These are phyloP conservation scores for Dolomedes plantarius DNA, from an alignment of 2,888 invertebrate genomes.

Conservation along the genomic window DNA sequence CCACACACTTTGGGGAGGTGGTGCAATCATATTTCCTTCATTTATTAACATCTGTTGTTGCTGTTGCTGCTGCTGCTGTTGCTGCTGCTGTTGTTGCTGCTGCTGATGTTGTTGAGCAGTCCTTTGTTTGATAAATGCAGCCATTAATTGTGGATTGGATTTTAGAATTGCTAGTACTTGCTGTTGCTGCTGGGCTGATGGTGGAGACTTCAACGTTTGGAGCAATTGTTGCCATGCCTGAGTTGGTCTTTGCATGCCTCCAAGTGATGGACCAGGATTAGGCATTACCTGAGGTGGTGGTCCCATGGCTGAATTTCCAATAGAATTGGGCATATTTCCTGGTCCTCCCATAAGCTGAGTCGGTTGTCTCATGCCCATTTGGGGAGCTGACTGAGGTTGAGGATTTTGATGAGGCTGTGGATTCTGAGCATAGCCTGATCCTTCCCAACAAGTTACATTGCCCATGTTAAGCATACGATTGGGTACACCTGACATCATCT, in stretches of 20 bases:
- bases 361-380: constrained; percentile 74
- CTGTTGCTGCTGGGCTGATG: constrained; percentile 93
- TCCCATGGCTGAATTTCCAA: constrained; percentile 71
- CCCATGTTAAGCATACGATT: constrained; percentile 64
- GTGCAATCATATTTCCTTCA: constrained; percentile 61
- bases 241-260: constrained; percentile 78
- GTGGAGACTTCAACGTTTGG: constrained; percentile 91
- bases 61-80: constrained; percentile 73
- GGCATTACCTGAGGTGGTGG: constrained; percentile 61
- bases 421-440: constrained; percentile 76
- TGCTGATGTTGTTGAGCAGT: constrained; percentile 75
- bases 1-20: constrained; percentile 73
- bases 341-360: constrained; percentile 74
- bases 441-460: constrained; percentile 62
- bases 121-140: constrained; percentile 91
- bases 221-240: constrained; percentile 82
- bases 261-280: constrained; percentile 76
- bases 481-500: constrained; percentile 59
- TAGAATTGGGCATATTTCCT: constrained; percentile 66
- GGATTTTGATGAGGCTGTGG: constrained; percentile 76
- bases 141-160: constrained; percentile 95
- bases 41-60: constrained; percentile 77
- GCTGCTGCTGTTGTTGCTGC: constrained; percentile 64
- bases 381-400: constrained; percentile 76
- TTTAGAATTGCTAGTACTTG: constrained; percentile 91